Evolutionary conservation across 1,140 invertebrate genomes (phyloP), one percentile per base, ranked within the genome.

Genomic region (Melanaphis sacchari): DNA sequence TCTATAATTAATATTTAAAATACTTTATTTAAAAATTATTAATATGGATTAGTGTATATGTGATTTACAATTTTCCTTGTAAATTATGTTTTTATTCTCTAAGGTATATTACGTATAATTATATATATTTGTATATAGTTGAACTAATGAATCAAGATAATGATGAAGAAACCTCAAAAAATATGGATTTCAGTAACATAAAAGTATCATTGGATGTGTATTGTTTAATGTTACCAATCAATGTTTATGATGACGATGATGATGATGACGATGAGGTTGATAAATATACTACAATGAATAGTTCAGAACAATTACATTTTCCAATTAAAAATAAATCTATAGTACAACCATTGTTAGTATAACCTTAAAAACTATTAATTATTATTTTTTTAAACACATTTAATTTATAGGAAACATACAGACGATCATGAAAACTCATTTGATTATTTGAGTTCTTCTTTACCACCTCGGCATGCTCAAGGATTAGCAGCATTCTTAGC

Each of bases 211-310:
- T 93, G 0, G 93, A 93, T 54, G 46, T 93, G 15, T 81, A 91
- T n/a, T 93, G 89, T 91, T 89, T 93, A 43, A 91, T 91, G 52
- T 91, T 85, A 90, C 85, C 93, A 9, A 85, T 85, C 87, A 31
- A 38, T 82, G 81, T 91, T 85, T 36, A 40, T 40, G 81, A 46
- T 52, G 43, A 76, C 1, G 59, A 91, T 2, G 90, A 84, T 11
- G 81, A 54, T 9, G 46, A 93, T 49, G 41, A 91, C 2, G 31
- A 81, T 49, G 43, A n/a, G 2, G 9, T 46, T 38, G 81, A 52
- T 82, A 93, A 8, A 38, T 84, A 40, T 84, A 52, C n/a, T 84
- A 84, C 52, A 41, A 59, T 26, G 31, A 85, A 49, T 85, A 84
- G 46, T 93, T 84, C 36, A 41, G 91, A 85, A 38, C 43, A 93